Conservation (phyloP, 2,888 invertebrate species). For the Agapetus fuscipes region DNA sequence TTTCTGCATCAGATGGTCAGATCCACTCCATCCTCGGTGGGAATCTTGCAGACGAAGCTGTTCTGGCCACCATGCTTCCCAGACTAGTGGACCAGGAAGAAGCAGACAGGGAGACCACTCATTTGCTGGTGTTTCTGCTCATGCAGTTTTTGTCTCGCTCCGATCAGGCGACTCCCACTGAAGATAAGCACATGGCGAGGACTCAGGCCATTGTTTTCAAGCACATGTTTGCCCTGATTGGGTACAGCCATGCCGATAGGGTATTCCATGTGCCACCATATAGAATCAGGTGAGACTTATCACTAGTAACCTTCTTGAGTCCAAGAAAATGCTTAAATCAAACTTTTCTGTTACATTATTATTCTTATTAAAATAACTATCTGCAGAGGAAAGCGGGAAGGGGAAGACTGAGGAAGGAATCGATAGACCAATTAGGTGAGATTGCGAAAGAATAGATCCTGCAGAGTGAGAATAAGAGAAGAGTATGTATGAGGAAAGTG, state of each 20-base stretch:
- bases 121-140: constrained; percentile 85
- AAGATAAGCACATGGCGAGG: constrained; percentile 71
- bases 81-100: constrained; percentile 89
- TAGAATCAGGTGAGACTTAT: constrained; percentile 57
- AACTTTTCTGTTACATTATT: no score
- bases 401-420: no score
- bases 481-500: no score
- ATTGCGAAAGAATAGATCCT: no score
- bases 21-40: constrained; percentile 71
- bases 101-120: constrained; percentile 91
- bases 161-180: constrained; percentile 68
- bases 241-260: constrained; percentile 86
- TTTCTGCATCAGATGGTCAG: constrained; percentile 56
- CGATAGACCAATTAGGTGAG: no score
- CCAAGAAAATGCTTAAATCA: no score
- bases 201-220: constrained; percentile 81
- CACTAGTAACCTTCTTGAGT: no score
- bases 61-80: constrained; percentile 69
- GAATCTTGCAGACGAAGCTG: constrained; percentile 58
- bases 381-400: no score
- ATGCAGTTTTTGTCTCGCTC: constrained; percentile 86
- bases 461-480: no score
- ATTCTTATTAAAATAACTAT: no score
- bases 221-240: constrained; percentile 85
- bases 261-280: constrained; percentile 86